Conservation (phyloP, 2,113 vertebrate genomes). For the Pangasianodon hypophthalmus region DNA sequence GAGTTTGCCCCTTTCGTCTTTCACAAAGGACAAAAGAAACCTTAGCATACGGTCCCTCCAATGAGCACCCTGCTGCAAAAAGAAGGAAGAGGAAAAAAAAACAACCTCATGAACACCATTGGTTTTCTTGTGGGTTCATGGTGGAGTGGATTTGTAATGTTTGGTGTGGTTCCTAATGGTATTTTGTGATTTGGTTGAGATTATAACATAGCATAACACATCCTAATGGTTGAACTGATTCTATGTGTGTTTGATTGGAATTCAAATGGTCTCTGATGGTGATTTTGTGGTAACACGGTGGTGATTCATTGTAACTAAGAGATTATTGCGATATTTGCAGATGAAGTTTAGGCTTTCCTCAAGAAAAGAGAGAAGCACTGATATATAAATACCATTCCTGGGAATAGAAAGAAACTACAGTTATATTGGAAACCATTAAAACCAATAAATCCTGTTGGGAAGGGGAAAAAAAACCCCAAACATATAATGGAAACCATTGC, state of each 20-base stretch:
- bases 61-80: background rate
- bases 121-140: background rate
- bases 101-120: background rate
- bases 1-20: slow-evolving; percentile 19
- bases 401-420: background rate
- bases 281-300: background rate
- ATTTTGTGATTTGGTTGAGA: background rate
- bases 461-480: background rate
- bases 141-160: background rate
- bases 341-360: background rate
- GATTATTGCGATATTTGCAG: background rate
- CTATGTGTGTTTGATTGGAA: background rate
- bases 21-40: slow-evolving; percentile 29
- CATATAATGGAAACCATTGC: too few relatives aligned
- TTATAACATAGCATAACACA: background rate
- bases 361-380: background rate
- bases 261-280: background rate
- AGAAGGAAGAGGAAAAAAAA: background rate
- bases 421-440: background rate
- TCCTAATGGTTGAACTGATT: background rate
- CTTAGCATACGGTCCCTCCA: slow-evolving; percentile 3
- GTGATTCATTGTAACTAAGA: background rate
- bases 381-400: background rate
- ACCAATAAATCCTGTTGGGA: background rate
- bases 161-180: background rate